Percentiles rank a stretch among this genome's conserved stretches.
Conservation (phyloP, 1,140 invertebrate species). For the Drosophila leontia region DNA sequence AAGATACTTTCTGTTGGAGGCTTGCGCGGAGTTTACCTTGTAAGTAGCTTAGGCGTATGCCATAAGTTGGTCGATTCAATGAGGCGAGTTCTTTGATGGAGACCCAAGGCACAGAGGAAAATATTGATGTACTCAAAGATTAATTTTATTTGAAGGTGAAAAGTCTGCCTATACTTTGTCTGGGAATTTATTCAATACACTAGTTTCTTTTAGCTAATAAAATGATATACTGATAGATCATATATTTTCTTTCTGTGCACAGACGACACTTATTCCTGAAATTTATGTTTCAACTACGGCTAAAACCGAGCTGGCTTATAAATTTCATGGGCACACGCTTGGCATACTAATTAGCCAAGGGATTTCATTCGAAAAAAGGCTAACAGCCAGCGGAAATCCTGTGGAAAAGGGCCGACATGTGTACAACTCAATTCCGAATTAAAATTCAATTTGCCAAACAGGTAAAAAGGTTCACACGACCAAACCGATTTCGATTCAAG, state of each 20-base stretch:
- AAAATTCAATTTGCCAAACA: constrained; percentile 76
- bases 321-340: constrained; percentile 46
- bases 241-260: not conserved
- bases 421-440: constrained; percentile 68
- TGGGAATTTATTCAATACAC: not conserved
- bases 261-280: constrained; percentile 30
- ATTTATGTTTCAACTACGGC: constrained; percentile 53
- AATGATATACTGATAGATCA: not conserved
- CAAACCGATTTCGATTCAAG: constrained; percentile 6
- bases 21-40: constrained; percentile 47
- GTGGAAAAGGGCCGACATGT: constrained; percentile 67
- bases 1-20: constrained; percentile 57
- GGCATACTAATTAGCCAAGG: constrained; percentile 68
- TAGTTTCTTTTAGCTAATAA: not conserved
- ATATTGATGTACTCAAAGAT: not conserved
- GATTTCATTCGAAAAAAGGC: constrained; percentile 30
- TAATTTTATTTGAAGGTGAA: not conserved
- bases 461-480: constrained; percentile 39
- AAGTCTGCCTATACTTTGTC: not conserved
- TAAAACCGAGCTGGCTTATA: constrained; percentile 33
- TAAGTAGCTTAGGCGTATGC: constrained; percentile 69
- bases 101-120: constrained; percentile 3
- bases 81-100: constrained; percentile 48
- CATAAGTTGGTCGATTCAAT: constrained; percentile 56
- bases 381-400: constrained; percentile 75